phyloP scores from a whole-genome alignment of 2,797 vertebrate genomes.

The Salmo trutta region DNA sequence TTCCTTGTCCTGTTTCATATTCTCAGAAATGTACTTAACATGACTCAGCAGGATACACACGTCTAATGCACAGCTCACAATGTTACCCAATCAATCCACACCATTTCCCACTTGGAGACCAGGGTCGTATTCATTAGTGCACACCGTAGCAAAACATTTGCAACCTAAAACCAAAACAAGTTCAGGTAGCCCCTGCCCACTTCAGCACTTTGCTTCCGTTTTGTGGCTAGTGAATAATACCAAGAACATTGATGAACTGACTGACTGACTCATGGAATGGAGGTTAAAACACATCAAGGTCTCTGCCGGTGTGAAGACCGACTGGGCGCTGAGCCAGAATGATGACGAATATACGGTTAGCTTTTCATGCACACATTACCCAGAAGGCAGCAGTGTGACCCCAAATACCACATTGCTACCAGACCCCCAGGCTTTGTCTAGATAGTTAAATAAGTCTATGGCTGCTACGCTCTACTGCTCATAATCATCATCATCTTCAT shows the following conservation, averaged over 20 bases:
- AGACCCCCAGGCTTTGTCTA: background rate
- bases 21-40: background rate
- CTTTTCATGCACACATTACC: constrained; percentile 32
- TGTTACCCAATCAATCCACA: background rate
- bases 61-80: background rate
- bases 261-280: background rate
- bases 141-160: background rate
- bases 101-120: background rate
- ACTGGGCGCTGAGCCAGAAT: constrained; percentile 19
- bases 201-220: background rate
- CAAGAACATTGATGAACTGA: too few species aligned
- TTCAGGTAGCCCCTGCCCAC: background rate
- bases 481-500: background rate
- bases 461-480: background rate
- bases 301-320: constrained; percentile 20
- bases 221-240: background rate
- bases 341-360: constrained; percentile 25
- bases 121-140: background rate
- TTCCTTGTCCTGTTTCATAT: background rate
- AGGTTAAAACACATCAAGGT: constrained; percentile 7
- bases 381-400: constrained; percentile 50
- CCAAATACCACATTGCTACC: constrained; percentile 42
- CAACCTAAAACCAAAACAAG: background rate
- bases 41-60: background rate
- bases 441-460: background rate